Percentiles rank a stretch among this genome's conserved stretches.
phyloP scores from a whole-genome alignment of 2,113 vertebrate genomes.

The Catharus minimus region DNA sequence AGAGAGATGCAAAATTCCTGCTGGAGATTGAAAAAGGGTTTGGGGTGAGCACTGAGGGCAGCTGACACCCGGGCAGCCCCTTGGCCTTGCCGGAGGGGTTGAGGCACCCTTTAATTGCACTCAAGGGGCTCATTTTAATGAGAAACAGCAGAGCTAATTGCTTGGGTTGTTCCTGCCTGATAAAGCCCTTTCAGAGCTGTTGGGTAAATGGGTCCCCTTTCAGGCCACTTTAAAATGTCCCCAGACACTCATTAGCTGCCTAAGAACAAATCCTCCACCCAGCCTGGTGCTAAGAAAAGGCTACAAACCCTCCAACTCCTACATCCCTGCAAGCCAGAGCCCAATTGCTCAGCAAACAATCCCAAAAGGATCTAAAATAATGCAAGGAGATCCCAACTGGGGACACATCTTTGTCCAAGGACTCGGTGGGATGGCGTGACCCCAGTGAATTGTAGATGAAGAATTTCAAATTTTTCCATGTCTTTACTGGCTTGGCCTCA shows the following conservation, averaged over 20 bases:
- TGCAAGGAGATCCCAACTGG: background rate
- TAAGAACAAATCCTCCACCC: background rate
- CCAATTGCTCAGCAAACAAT: background rate
- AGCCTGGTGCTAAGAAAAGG: background rate
- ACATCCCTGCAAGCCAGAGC: background rate
- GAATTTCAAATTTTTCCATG: background rate
- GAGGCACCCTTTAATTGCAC: background rate
- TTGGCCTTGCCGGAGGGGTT: background rate
- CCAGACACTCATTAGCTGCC: background rate
- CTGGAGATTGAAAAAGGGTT: background rate
- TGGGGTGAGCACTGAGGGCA: background rate
- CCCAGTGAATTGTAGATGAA: background rate
- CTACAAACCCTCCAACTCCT: background rate
- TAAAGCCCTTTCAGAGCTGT: background rate
- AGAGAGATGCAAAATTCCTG: background rate
- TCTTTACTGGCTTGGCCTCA: background rate
- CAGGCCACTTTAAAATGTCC: background rate
- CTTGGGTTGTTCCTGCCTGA: background rate
- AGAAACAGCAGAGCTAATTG: background rate
- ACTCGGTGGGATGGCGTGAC: fast-evolving
- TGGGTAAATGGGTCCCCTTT: background rate
- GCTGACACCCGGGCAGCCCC: background rate
- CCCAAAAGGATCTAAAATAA: background rate
- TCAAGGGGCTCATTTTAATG: background rate
- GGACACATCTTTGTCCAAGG: background rate